phyloP scores from a whole-genome alignment of 1,140 invertebrate genomes.

The Drosophila tristis region DNA sequence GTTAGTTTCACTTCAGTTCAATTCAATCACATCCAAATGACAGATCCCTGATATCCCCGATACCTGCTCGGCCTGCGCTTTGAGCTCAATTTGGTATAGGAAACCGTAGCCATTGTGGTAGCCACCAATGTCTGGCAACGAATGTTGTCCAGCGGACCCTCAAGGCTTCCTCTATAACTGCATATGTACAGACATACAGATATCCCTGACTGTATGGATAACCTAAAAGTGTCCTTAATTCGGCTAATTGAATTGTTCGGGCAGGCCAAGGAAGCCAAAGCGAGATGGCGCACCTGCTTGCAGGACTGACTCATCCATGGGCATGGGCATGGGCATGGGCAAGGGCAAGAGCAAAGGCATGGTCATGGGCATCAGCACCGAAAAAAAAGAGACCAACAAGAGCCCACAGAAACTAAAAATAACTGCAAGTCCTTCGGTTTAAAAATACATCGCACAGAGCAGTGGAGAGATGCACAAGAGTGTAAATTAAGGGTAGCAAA shows the following conservation, averaged over 20 bases:
- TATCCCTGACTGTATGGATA: slow-evolving; percentile 28
- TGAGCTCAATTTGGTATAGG: slow-evolving; percentile 52
- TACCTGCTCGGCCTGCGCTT: slow-evolving; percentile 54
- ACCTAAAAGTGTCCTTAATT: slow-evolving; percentile 76
- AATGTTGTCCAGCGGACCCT: slow-evolving; percentile 17
- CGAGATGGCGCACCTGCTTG: slow-evolving; percentile 15
- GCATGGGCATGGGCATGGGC: background rate
- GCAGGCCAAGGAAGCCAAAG: slow-evolving; percentile 56
- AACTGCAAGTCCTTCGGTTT: slow-evolving; percentile 55
- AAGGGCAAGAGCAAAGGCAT: slow-evolving; percentile 28
- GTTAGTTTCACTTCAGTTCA: slow-evolving; percentile 7
- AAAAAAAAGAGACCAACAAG: no score
- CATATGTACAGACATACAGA: background rate
- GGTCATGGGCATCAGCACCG: no score
- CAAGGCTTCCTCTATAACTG: slow-evolving; percentile 53
- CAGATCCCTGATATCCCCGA: background rate
- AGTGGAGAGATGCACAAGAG: slow-evolving; percentile 1
- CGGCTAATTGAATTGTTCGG: slow-evolving; percentile 71
- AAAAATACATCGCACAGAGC: slow-evolving; percentile 43
- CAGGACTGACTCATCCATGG: slow-evolving; percentile 28
- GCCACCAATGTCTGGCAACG: slow-evolving; percentile 18
- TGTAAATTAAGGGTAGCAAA: slow-evolving; percentile 44
- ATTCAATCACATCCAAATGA: no score
- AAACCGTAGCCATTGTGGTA: slow-evolving; percentile 54
- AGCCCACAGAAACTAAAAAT: slow-evolving; percentile 31